Percentiles rank a stretch among this genome's conserved stretches.
These are phyloP conservation scores for Nineta flava DNA, from an alignment of 2,888 invertebrate genomes.

Conservation along the genomic window DNA sequence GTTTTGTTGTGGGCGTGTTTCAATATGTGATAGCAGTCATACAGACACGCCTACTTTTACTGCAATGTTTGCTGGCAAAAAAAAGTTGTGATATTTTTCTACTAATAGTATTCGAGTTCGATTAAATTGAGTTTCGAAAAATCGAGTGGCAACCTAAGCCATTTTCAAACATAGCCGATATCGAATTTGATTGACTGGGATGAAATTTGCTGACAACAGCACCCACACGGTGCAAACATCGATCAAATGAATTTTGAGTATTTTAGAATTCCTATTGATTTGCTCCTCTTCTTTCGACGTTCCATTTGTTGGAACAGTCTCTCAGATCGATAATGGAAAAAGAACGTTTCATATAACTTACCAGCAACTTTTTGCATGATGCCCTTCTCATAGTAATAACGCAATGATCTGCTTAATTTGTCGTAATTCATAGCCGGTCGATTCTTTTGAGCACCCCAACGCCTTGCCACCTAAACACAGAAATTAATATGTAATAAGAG, in stretches of 20 bases:
- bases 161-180: too few species aligned
- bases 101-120: too few species aligned
- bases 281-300: too few species aligned
- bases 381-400: slow-evolving; percentile 98
- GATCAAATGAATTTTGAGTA: too few species aligned
- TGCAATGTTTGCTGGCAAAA: background rate
- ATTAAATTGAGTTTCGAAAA: too few species aligned
- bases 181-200: too few species aligned
- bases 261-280: too few species aligned
- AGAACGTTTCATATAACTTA: slow-evolving; percentile 16
- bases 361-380: slow-evolving; percentile 97
- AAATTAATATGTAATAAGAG: background rate
- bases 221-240: too few species aligned
- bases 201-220: too few species aligned
- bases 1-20: background rate
- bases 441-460: slow-evolving; percentile 95
- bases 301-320: too few species aligned
- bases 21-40: background rate
- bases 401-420: slow-evolving; percentile 78
- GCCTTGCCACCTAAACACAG: slow-evolving; percentile 60
- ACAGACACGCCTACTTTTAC: background rate
- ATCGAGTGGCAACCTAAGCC: too few species aligned
- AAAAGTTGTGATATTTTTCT: background rate
- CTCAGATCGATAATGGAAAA: too few species aligned
- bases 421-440: slow-evolving; percentile 96